These are phyloP conservation scores for Perca schrenkii DNA, from an alignment of 2,113 vertebrate genomes.

Conservation along the genomic window DNA sequence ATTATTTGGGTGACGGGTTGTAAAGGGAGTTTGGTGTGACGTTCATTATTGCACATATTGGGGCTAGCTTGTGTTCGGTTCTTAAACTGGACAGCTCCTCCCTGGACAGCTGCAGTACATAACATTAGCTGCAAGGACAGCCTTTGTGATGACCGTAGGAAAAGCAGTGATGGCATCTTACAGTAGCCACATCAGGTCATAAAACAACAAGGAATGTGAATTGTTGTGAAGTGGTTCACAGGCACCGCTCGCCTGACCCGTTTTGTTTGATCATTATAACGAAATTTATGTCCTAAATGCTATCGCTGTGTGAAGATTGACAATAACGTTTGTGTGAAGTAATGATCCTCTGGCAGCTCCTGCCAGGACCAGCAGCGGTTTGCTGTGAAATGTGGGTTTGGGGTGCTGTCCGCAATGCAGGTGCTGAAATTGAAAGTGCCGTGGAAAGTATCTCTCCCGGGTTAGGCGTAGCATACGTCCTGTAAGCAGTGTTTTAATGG, in stretches of 20 bases:
- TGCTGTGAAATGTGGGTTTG: constrained; percentile 4
- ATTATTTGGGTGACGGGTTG: background rate
- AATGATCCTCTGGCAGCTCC: background rate
- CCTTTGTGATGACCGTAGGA: constrained; percentile 40
- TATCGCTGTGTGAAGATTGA: constrained; percentile 1
- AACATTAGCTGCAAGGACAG: constrained; percentile 47
- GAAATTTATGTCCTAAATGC: constrained; percentile 1
- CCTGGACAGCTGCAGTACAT: constrained; percentile 35
- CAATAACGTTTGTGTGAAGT: background rate
- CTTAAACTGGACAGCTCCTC: constrained; percentile 60
- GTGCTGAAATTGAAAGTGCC: constrained; percentile 77
- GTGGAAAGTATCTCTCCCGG: constrained; percentile 28
- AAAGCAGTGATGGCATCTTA: constrained; percentile 28
- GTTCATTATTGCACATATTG: background rate
- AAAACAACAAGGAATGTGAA: background rate
- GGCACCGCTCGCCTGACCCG: background rate
- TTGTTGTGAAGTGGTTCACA: background rate
- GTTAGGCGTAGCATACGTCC: constrained; percentile 6
- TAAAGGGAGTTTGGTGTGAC: constrained; percentile 13
- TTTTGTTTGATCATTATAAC: constrained; percentile 7
- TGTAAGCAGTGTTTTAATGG: background rate
- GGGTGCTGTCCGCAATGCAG: constrained; percentile 87
- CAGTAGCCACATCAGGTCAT: background rate
- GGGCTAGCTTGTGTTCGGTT: constrained; percentile 35
- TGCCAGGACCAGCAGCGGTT: constrained; percentile 17